Base-by-base conservation (phyloP, 2,797 vertebrate genomes). In the Urophycis tenuis region DNA sequence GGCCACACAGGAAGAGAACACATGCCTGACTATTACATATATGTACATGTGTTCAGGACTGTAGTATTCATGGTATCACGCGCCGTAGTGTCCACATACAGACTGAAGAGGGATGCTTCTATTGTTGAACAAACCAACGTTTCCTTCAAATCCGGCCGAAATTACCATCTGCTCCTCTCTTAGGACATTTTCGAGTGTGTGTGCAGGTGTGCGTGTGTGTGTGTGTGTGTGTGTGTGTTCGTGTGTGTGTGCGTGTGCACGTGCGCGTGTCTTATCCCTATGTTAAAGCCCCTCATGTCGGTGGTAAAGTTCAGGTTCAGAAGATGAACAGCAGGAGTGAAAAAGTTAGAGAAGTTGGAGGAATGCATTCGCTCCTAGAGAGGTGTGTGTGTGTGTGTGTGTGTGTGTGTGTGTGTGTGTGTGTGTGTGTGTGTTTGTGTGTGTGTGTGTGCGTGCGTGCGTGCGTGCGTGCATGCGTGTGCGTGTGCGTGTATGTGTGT, bases 251-350 rank as follows among this genome's bases (percentile, higher is more conserved):
- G n/a, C n/a, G n/a, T n/a, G n/a, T n/a, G n/a, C n/a, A n/a, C n/a
- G n/a, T n/a, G n/a, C n/a, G n/a, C n/a, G n/a, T n/a, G n/a, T n/a
- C n/a, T n/a, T 60, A 60, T n/a, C 53, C 53, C 19, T 60, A 60
- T 60, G 53, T 60, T 60, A 60, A 60, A 60, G 22, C 19, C 45
- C 53, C n/a, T 60, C 53, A 60, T 60, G 19, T 4, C 19, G 22
- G 53, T 60, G 53, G n/a, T 60, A n/a, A 2, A 60, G 53, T 60
- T 45, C 82, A 80, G n/a, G 76, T 78, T 84, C 22, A 22, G 78
- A 75, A 79, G 83, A 74, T 39, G 71, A 88, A 80, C 75, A 80
- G 82, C 84, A 77, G 81, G 79, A 88, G 35, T 81, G 82, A 86
- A 90, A 86, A 60, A 60, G 53, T 60, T 60, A n/a, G 78, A 85